Evolutionary conservation across 2,888 invertebrate genomes (phyloP).

Genomic region (Nomada ferruginata): DNA sequence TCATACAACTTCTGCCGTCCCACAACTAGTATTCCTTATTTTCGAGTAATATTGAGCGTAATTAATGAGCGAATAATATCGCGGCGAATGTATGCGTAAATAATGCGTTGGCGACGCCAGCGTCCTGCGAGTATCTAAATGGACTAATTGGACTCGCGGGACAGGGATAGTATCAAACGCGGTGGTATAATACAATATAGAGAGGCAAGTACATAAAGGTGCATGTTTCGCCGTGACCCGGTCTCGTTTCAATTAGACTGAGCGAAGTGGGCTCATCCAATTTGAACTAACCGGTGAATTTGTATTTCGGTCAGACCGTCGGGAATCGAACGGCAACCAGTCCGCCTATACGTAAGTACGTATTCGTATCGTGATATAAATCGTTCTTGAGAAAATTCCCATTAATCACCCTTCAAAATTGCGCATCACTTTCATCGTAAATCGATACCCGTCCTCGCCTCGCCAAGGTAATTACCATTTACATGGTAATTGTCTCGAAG

Average conservation of each 20-base stretch:
- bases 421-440: too few species aligned
- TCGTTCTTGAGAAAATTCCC: not conserved
- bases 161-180: not conserved
- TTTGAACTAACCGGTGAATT: constrained; percentile 35
- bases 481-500: not conserved
- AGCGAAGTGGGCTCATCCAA: constrained; percentile 41
- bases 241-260: constrained; percentile 38
- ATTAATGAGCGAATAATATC: too few species aligned
- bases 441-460: not conserved
- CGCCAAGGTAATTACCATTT: not conserved
- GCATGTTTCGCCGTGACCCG: constrained; percentile 32
- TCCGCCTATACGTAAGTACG: too few species aligned
- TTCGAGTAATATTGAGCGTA: too few species aligned
- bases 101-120: not conserved
- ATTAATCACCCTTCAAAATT: not conserved
- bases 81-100: not conserved
- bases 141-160: too few species aligned
- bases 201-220: constrained; percentile 11
- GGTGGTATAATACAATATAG: not conserved
- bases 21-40: too few species aligned
- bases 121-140: not conserved
- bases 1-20: too few species aligned
- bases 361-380: constrained; percentile 9
- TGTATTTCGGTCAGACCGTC: constrained; percentile 27
- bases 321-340: not conserved